Evolutionary conservation across 30 jellyfish, hydroid and myxozoan species (phyloP).

Genomic region (Pseudorhiza aurosa): DNA sequence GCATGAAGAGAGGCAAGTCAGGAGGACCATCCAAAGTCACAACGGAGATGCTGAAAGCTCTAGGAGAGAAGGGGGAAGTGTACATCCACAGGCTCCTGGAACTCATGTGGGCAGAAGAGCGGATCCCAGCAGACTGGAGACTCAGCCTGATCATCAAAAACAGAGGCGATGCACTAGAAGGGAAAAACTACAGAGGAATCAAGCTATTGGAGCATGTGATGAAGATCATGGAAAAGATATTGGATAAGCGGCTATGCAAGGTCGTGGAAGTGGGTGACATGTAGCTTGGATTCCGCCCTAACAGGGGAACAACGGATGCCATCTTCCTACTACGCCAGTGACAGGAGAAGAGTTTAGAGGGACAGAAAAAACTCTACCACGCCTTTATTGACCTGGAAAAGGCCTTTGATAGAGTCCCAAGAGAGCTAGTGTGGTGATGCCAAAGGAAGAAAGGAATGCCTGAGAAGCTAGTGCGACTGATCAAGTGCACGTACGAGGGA

Average conservation of each 20-base stretch:
- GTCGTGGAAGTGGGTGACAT: neutral
- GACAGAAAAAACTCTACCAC: neutral
- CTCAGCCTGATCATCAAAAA: slow-evolving; percentile 21
- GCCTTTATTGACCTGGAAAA: slow-evolving; percentile 42
- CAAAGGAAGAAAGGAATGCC: slow-evolving; percentile 21
- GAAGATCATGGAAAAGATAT: slow-evolving; percentile 3
- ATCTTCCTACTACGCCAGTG: slow-evolving; percentile 1
- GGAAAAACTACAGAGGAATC: slow-evolving; percentile 39
- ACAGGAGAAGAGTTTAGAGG: slow-evolving; percentile 5
- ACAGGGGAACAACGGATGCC: slow-evolving; percentile 22
- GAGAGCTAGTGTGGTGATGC: slow-evolving; percentile 7
- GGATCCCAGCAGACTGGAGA: slow-evolving; percentile 34
- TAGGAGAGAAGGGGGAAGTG: slow-evolving; percentile 25
- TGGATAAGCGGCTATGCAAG: slow-evolving; percentile 6
- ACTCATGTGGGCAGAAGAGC: slow-evolving; percentile 12
- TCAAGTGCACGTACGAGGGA: slow-evolving; percentile 6
- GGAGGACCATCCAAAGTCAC: slow-evolving; percentile 42
- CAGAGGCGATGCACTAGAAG: slow-evolving; percentile 20
- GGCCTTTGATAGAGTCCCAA: slow-evolving; percentile 36
- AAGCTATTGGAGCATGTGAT: slow-evolving; percentile 25
- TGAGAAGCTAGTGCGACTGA: slow-evolving; percentile 17
- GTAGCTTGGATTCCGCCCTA: neutral
- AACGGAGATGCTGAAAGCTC: slow-evolving; percentile 23
- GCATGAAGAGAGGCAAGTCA: slow-evolving; percentile 43
- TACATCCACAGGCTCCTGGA: neutral